phyloP scores from a whole-genome alignment of 2,888 invertebrate species.

The Cerastoderma edule region DNA sequence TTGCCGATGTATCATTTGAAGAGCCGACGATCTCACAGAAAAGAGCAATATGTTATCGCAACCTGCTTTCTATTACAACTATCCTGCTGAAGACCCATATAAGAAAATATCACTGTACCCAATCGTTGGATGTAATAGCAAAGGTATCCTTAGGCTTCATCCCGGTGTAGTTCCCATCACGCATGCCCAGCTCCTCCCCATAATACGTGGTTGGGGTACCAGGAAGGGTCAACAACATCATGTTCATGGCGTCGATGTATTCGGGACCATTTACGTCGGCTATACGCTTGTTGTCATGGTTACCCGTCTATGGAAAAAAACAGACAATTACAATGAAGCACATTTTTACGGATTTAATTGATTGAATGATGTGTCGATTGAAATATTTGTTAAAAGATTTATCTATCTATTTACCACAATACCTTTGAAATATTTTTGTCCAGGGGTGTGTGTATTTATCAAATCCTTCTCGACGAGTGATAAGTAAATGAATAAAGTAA shows the following conservation, averaged over 20 bases:
- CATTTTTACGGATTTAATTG: neutral
- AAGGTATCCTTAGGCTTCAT: conserved; percentile 75
- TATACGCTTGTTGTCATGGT: conserved; percentile 79
- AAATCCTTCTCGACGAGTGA: neutral
- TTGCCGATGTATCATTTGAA: no score
- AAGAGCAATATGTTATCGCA: no score
- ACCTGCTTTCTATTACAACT: no score
- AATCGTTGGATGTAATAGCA: conserved; percentile 60
- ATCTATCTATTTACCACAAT: no score
- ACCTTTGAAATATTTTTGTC: no score
- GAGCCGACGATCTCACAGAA: no score
- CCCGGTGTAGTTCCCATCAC: conserved; percentile 84
- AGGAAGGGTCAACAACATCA: conserved; percentile 91
- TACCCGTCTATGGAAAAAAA: conserved; percentile 71
- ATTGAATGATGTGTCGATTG: neutral
- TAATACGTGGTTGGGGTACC: conserved; percentile 95
- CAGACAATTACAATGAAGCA: neutral
- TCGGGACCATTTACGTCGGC: conserved; percentile 87
- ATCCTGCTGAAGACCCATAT: no score
- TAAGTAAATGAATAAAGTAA: neutral
- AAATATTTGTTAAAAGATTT: neutral
- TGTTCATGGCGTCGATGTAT: conserved; percentile 90
- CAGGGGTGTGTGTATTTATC: no score
- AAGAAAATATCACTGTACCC: no score
- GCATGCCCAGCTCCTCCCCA: conserved; percentile 95